Base-by-base conservation (phyloP, 2,797 vertebrate species). In the Triplophysa bombifrons region DNA sequence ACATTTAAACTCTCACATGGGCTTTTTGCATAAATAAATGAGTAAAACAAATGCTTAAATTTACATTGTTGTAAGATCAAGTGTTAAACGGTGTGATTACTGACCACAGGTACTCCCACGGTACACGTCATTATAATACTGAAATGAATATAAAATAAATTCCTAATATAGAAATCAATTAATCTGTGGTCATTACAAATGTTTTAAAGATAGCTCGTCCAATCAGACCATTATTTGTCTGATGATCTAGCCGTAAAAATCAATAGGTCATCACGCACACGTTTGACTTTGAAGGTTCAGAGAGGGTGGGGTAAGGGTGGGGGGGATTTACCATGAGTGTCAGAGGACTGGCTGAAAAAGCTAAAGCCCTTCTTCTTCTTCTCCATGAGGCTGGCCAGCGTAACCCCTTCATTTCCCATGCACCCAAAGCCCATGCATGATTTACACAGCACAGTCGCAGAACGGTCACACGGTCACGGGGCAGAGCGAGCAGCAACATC, bases 351-450 rank as follows among this genome's bases (percentile, higher is more conserved):
- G 91, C 93, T 96, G 95, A 98, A 97, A 94, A 94, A 95, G 88
- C 93, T 94, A 95, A 99, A 96, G 92, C 94, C 96, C 93, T 95
- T 96, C 94, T 96, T 99, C 97, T 97, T 99, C 96, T 98, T 98
- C 85, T 95, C 96, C 88, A 96, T 95, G 87, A 99, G 95, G 93
- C 98, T 97, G 85, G 95, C 97, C 95, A 99, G 90, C 56, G 96
- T 97, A 92, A 98, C 94, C 92, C 96, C 97, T 98, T 96, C 87
- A 91, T 91, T 72, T 80, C 51, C 61, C 78, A 80, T 73, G 78
- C 78, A 80, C 44, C 71, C 74, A 78, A 72, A 94, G 94, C 91
- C 92, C 94, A 94, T 94, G 90, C 92, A 94, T 25, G 78, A 80
- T 94, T 89, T 85, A 91, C 84, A 93, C 95, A 90, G 93, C 68